A percentile compares a stretch with the other conserved stretches of the same genome.
Evolutionary conservation across 1,140 invertebrate species (phyloP).

Genomic region (Cyclina sinensis): DNA sequence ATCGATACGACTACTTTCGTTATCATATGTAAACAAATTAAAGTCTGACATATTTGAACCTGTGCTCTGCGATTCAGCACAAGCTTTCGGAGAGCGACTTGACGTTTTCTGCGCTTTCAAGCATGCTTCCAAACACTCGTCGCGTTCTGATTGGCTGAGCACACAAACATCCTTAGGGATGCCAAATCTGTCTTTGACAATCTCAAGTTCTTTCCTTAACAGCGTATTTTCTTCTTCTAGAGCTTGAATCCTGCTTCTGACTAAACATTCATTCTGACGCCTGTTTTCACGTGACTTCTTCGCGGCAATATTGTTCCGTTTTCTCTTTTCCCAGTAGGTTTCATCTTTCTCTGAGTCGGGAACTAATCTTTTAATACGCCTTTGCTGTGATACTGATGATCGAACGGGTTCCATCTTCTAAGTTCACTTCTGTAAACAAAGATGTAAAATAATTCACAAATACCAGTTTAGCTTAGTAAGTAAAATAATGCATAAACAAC

Average conservation of each 20-base stretch:
- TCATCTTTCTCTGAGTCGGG: conserved; percentile 98
- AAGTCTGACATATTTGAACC: background rate
- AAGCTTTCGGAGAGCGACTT: background rate
- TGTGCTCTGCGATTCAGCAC: background rate
- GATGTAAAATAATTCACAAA: too few species aligned
- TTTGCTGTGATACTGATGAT: background rate
- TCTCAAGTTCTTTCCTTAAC: conserved; percentile 48
- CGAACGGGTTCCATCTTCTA: too few species aligned
- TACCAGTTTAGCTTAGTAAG: too few species aligned
- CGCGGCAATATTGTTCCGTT: conserved; percentile 94
- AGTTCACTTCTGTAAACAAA: too few species aligned
- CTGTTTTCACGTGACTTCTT: conserved; percentile 68
- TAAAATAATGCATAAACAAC: too few species aligned
- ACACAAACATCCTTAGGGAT: conserved; percentile 40
- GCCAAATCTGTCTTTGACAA: conserved; percentile 38
- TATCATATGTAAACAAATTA: background rate
- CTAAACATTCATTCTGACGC: conserved; percentile 27
- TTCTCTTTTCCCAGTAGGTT: conserved; percentile 97
- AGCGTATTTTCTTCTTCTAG: conserved; percentile 64
- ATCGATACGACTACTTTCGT: background rate
- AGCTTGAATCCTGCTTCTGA: background rate
- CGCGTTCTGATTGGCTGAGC: conserved; percentile 17
- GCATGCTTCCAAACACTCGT: background rate
- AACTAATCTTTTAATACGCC: conserved; percentile 87
- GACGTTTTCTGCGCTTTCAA: background rate